Evolutionary conservation across 2,888 invertebrate species (phyloP), one percentile per base, ranked within the genome.

Genomic region (Euphydryas editha): DNA sequence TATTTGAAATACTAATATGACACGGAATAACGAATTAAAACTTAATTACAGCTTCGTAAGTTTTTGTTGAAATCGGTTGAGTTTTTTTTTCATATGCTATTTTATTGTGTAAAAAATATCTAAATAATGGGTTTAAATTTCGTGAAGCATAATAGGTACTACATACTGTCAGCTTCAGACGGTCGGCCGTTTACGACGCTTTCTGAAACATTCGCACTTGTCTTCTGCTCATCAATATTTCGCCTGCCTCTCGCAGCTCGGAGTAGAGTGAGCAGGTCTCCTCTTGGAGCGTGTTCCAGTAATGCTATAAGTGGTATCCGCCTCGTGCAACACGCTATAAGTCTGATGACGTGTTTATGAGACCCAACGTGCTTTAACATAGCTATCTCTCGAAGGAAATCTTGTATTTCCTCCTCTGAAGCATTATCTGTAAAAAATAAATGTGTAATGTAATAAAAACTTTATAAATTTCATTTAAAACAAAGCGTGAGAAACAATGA

Each of bases 201-300:
- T 76, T 93, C 79, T 73, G 88, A 81, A 86, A 72, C 87, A 78
- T 73, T 93, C 81, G 68, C 95, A 76, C 80, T 94, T 92, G 59
- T 94, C 92, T 81, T 81, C 8, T 70, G 76, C 13, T 81, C 76
- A 1, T 75, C 79, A 8, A 79, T 74, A 39, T 81, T 82, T 20
- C 87, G 72, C n/a, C 77, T 81, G 0, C 87, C 87, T 57, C 93
- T 81, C 4, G 95, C 91, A 2, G 93, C 85, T 59, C 93, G 78
- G 21, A 96, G 86, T 70, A 96, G 93, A 0, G 93, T 89, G 58
- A 95, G 94, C 63, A 98, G 88, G 79, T 96, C 96, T 0, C 97
- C 97, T 70, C 95, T 94, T 0, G 96, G 95, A 13, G 96, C 95
- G 78, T 95, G 96, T 80, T 97, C 97, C 85, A 97, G 94, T 10